phyloP scores from a whole-genome alignment of 2,888 invertebrate species.

The Dinocampus coccinellae region DNA sequence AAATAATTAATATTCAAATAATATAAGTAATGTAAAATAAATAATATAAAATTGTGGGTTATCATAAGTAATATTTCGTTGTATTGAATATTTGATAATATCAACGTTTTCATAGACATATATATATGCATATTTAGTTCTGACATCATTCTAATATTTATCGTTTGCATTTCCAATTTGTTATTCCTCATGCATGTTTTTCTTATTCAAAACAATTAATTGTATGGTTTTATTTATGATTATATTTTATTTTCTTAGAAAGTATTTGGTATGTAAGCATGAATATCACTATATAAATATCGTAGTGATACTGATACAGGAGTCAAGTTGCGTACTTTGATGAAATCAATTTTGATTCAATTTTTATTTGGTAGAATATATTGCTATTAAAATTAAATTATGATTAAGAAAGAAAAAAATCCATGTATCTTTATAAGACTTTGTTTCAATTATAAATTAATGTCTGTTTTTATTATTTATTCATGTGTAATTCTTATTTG shows the following conservation, averaged over 20 bases:
- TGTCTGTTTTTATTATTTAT: neutral
- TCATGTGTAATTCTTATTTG: neutral
- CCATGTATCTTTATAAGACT: neutral
- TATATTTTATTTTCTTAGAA: neutral
- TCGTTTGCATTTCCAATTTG: neutral
- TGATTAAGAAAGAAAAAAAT: neutral
- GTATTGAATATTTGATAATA: conserved; percentile 11
- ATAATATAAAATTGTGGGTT: conserved; percentile 59
- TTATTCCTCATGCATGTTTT: neutral
- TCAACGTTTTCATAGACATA: conserved; percentile 12
- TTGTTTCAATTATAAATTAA: neutral
- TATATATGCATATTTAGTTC: neutral
- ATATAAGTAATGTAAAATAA: conserved; percentile 61
- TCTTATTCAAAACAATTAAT: neutral
- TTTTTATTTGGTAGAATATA: neutral
- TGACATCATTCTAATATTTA: neutral
- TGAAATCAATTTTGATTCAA: too few species aligned
- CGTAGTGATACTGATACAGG: neutral
- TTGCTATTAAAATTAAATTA: neutral
- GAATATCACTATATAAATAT: neutral
- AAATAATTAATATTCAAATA: conserved; percentile 52
- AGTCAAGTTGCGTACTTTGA: too few species aligned
- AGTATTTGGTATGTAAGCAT: neutral
- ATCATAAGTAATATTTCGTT: conserved; percentile 16
- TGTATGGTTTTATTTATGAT: neutral